Evolutionary conservation across 2,888 invertebrate species (phyloP), one percentile per base, ranked within the genome.

Genomic region (Drosophila pegasa): DNA sequence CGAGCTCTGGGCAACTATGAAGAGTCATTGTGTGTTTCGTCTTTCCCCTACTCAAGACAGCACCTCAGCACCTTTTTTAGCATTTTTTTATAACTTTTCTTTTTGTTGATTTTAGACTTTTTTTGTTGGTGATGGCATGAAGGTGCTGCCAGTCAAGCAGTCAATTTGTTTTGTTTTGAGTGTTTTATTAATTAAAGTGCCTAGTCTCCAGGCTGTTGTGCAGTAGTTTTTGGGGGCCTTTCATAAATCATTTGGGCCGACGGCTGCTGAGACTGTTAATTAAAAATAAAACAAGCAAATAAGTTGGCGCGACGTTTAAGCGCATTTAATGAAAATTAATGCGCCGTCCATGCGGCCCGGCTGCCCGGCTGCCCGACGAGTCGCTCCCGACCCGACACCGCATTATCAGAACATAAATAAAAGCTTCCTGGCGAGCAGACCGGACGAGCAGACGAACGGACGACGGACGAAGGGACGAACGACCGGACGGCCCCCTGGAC

Each of bases 161-260:
- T 87, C 87, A 85, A 88, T 88, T 85, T 88, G 77, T 73, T 87
- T 80, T 73, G 74, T 65, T 62, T 52, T 75, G 77, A 87, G 88
- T 79, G 89, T 77, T 88, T 88, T 88, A 88, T 84, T 87, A 88
- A 84, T 88, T 83, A 88, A 84, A 84, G 87, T 88, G 88, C 72
- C 60, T 52, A 31, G 29, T 59, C 43, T 35, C 10, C 43, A 41
- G 33, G 12, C 27, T 14, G 12, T 12, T 27, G 51, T 50, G 45
- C 52, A 43, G 52, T 75, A 70, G 69, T 67, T 62, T 62, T 56
- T 60, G 18, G 50, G 55, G 43, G 69, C 57, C 77, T 76, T 71
- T 75, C 76, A 85, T 87, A 81, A 87, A 82, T 84, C 81, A 87
- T 84, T 66, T 54, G 58, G 38, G 45, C 58, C 69, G 65, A 45